Evolutionary conservation across 1,140 invertebrate genomes (phyloP), one percentile per base, ranked within the genome.

Genomic region (Araneus ventricosus): DNA sequence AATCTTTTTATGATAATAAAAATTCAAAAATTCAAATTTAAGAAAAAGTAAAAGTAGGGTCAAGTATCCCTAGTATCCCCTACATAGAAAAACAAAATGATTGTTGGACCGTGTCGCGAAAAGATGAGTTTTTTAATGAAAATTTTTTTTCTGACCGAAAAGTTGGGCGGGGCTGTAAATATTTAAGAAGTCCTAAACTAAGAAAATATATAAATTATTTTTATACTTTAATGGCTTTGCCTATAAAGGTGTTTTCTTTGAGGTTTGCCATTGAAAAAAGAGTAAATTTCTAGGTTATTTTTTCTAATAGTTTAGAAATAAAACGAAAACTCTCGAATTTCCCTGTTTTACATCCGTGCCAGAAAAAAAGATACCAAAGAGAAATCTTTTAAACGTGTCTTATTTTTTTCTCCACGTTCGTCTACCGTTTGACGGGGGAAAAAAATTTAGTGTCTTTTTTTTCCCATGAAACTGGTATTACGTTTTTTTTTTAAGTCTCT

Each of bases 401-500:
- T n/a, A n/a, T n/a, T 39, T 61, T 70, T 88, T 88, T 88, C 63
- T 61, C 30, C 4, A 0, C 45, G 0, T 85, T 57, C 34, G 24
- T 24, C 52, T 88, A 70, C 27, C 59, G 20, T 37, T 75, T 75
- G 70, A 75, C 27, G 34, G 37, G 17, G 30, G 22, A 30, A 70
- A 70, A 75, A 75, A 34, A 75, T 22, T 20, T 75, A 24, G 34
- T 75, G 4, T 75, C 34, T 37, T 34, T 75, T 30, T 75, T 75
- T 52, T 84, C 45, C 45, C 45, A n/a, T 27, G 37, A 84, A 84
- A 84, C 41, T 30, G 41, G 82, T 57, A 84, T 84, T 84, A 84
- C 41, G 39, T 41, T 84, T 52, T 87, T 61, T 87, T 59, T 30
- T 61, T 22, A 79, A 90, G 57, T 14, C 27, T 88, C 88, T 80